These are phyloP conservation scores for Amphibalanus amphitrite DNA, from an alignment of 1,140 invertebrate species.

Conservation along the genomic window DNA sequence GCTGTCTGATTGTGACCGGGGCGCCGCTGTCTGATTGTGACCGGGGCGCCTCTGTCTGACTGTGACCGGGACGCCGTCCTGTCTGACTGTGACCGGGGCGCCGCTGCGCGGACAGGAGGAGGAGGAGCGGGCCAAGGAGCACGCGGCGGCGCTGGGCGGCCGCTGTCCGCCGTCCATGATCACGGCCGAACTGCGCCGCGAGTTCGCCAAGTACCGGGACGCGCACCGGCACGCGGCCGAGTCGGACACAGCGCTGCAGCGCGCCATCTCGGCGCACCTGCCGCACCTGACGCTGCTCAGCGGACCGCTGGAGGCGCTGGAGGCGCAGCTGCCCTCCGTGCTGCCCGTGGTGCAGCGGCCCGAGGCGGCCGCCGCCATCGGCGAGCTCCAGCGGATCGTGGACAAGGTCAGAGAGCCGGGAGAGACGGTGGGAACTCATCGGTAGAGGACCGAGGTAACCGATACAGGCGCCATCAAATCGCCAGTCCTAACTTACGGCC, in stretches of 20 bases:
- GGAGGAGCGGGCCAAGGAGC: conserved; percentile 54
- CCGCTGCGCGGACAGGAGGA: conserved; percentile 34
- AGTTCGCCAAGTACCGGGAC: conserved; percentile 69
- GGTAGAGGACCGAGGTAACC: too few relatives aligned
- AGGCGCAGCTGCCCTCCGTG: conserved; percentile 53
- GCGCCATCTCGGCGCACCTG: conserved; percentile 75
- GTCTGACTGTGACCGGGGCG: too few relatives aligned
- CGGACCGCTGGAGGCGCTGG: conserved; percentile 57
- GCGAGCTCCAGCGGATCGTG: conserved; percentile 23
- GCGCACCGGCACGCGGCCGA: conserved; percentile 71
- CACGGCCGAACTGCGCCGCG: conserved; percentile 63
- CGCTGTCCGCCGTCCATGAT: conserved; percentile 57
- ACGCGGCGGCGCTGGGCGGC: conserved; percentile 58
- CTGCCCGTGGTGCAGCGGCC: conserved; percentile 24
- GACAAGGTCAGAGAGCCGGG: conserved; percentile 11
- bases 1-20: too few relatives aligned
- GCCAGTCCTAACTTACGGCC: too few relatives aligned
- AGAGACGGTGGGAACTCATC: too few relatives aligned
- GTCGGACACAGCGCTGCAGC: conserved; percentile 77
- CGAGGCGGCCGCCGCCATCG: conserved; percentile 21
- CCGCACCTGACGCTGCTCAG: conserved; percentile 66
- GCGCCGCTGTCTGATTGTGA: too few relatives aligned
- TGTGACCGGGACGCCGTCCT: too few relatives aligned
- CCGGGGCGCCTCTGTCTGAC: too few relatives aligned
- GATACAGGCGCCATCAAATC: too few relatives aligned